phyloP scores from a whole-genome alignment of 2,888 invertebrate species.

The Podabrus alpinus region DNA sequence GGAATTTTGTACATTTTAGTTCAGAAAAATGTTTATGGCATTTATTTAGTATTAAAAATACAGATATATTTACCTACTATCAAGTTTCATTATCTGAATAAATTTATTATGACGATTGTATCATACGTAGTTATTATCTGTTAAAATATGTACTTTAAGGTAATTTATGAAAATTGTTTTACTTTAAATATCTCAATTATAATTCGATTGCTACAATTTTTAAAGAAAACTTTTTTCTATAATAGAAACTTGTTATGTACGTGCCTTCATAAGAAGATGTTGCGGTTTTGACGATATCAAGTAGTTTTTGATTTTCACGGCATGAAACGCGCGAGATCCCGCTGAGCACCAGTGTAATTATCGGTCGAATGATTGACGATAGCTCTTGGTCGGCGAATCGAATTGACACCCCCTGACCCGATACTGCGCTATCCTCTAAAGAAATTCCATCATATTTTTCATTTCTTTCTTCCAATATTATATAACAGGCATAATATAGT shows the following conservation, averaged over 20 bases:
- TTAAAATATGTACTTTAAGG: background rate
- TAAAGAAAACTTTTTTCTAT: conserved; percentile 9
- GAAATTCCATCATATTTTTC: conserved; percentile 27
- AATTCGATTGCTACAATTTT: conserved; percentile 13
- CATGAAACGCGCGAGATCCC: conserved; percentile 41
- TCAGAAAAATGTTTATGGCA: too few species aligned
- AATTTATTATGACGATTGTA: too few species aligned
- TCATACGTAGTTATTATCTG: background rate
- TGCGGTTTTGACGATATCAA: conserved; percentile 26
- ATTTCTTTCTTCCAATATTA: conserved; percentile 13
- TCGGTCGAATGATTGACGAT: conserved; percentile 48
- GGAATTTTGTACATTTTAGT: too few species aligned
- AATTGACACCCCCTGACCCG: conserved; percentile 39
- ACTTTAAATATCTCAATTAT: conserved; percentile 19
- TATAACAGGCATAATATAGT: conserved; percentile 3
- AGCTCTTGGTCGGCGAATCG: conserved; percentile 39
- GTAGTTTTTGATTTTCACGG: conserved; percentile 48
- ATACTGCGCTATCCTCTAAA: conserved; percentile 19
- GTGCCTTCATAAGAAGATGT: conserved; percentile 33
- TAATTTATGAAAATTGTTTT: background rate
- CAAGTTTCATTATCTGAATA: too few species aligned
- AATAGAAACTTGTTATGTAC: conserved; percentile 37
- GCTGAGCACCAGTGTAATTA: conserved; percentile 43
- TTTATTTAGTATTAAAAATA: too few species aligned
- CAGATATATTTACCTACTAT: too few species aligned